phyloP scores from a whole-genome alignment of 1,140 invertebrate species.

The Eumaeus atala region DNA sequence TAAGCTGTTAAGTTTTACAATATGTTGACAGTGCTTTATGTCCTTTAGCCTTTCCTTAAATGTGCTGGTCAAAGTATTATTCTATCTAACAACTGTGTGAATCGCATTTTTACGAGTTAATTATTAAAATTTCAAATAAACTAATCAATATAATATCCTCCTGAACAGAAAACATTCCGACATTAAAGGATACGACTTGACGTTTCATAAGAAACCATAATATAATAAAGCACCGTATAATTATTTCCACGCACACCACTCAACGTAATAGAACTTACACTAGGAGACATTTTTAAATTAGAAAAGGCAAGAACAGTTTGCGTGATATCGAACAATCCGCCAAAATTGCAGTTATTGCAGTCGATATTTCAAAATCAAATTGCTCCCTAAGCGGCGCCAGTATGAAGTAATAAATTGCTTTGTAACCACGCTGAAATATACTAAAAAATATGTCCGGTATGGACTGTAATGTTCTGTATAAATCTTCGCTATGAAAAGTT shows the following conservation, averaged over 20 bases:
- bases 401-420: constrained; percentile 20
- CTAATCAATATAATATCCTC: no score
- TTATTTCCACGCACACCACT: constrained; percentile 7
- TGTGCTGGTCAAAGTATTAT: no score
- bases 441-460: constrained; percentile 12
- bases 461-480: not conserved
- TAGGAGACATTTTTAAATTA: constrained; percentile 26
- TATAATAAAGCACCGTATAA: not conserved
- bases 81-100: no score
- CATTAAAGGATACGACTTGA: no score
- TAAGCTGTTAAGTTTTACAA: no score
- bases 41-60: no score
- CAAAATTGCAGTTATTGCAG: constrained; percentile 24
- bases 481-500: not conserved
- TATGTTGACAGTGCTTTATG: no score
- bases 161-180: no score
- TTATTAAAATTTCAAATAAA: no score
- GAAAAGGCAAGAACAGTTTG: constrained; percentile 25
- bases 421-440: constrained; percentile 16
- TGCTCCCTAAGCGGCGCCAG: constrained; percentile 22
- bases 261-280: constrained; percentile 14
- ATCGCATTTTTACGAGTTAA: no score
- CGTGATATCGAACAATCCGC: constrained; percentile 22
- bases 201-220: no score
- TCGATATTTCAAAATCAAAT: constrained; percentile 31